Evolutionary conservation across 2,888 invertebrate species (phyloP), one percentile per base, ranked within the genome.

Genomic region (Brenthis ino): DNA sequence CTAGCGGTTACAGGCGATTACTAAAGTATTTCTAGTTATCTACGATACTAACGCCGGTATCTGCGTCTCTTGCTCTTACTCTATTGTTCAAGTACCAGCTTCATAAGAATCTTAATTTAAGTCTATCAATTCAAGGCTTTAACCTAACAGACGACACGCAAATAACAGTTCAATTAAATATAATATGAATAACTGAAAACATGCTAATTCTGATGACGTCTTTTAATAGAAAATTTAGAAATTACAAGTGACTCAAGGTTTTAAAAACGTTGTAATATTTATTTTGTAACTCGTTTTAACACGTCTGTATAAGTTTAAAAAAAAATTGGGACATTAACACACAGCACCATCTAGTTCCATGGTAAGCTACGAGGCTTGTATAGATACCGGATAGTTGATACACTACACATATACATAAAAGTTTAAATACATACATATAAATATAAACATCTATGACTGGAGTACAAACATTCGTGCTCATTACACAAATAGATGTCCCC

Each of bases 101-200:
- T 51, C 57, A 65, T 54, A 48, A 54, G 11, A 48, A 66, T 66
- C 28, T 33, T 54, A 58, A 58, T 58, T 54, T 24, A 47, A 28
- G 16, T 47, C 51, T 54, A 55, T 66, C 60, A 54, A 66, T 66
- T 60, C 66, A 60, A 55, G 54, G 48, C 11, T 60, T 48, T 28
- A 48, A 54, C 47, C 53, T n/a, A 56, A 24, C 51, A 37, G 51
- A 65, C 51, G 20, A 0, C 8, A 47, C 47, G 51, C 3, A 47
- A 47, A 16, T 64, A 47, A 28, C 48, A n/a, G 13, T 28, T 24
- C n/a, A 53, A 5, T 20, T 16, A 53, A n/a, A 43, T 11, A 43
- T 53, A 53, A 53, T 53, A 20, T 53, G 16, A 3, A 6, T 53
- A n/a, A 6, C 33, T 4, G 11, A n/a, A 16, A 43, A 20, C 6